Percentiles rank a stretch among this genome's conserved stretches.
These are phyloP conservation scores for Phaethornis superciliosus DNA, from an alignment of 2,113 vertebrate species.

Conservation along the genomic window DNA sequence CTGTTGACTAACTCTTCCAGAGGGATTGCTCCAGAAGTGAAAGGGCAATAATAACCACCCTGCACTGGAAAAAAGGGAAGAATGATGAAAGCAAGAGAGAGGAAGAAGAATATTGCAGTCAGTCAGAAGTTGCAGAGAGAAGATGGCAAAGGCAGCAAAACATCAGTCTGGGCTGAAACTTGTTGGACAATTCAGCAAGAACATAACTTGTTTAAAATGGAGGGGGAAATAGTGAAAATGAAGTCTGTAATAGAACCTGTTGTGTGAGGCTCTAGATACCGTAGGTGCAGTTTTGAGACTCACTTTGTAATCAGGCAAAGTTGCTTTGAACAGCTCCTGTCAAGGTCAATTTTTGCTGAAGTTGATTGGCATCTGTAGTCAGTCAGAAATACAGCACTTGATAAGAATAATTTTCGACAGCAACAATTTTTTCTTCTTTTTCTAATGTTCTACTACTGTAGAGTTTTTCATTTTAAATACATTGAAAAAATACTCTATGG, in stretches of 20 bases:
- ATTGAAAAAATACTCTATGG: neutral
- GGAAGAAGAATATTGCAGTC: neutral
- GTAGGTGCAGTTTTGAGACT: neutral
- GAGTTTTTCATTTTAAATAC: neutral
- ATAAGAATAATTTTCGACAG: neutral
- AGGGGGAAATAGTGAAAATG: neutral
- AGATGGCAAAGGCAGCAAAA: neutral
- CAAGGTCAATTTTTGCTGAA: neutral
- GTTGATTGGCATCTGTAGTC: neutral
- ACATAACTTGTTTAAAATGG: neutral
- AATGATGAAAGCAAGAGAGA: neutral
- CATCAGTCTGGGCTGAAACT: neutral
- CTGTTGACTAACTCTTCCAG: neutral
- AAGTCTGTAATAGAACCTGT: neutral
- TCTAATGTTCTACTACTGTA: neutral
- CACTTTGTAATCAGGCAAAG: neutral
- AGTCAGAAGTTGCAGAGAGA: neutral
- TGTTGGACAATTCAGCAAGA: neutral
- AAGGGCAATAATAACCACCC: neutral
- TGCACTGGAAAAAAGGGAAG: neutral
- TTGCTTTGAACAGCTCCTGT: neutral
- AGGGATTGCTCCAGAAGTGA: neutral
- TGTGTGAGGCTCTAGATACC: neutral
- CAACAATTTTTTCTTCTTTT: neutral
- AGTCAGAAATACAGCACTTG: neutral